phyloP scores from a whole-genome alignment of 1,140 invertebrate species.

The Sipha flava region DNA sequence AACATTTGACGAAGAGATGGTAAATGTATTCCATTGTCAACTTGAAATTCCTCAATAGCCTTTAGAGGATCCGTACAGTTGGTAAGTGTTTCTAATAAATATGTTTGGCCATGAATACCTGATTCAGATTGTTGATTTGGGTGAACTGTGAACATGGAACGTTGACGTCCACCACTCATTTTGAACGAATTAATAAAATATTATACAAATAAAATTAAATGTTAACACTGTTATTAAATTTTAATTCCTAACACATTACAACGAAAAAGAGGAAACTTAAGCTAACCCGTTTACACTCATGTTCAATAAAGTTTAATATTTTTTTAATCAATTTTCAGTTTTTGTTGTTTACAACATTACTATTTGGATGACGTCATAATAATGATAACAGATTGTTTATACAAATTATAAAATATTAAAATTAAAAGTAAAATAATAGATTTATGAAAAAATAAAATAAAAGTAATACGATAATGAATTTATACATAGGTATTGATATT shows the following conservation, averaged over 20 bases:
- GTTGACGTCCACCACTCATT: conserved; percentile 24
- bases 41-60: conserved; percentile 96
- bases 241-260: background rate
- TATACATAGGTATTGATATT: too few species aligned
- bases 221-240: background rate
- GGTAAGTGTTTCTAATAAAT: conserved; percentile 81
- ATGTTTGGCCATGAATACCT: conserved; percentile 82
- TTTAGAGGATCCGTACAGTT: conserved; percentile 92
- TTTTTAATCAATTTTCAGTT: background rate
- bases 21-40: conserved; percentile 86
- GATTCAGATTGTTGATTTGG: conserved; percentile 50
- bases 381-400: background rate
- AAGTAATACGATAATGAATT: too few species aligned
- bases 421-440: too few species aligned
- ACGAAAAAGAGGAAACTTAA: background rate
- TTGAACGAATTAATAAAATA: background rate
- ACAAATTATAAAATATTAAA: too few species aligned
- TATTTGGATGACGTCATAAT: background rate
- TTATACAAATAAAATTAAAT: background rate
- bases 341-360: background rate
- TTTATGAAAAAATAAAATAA: too few species aligned
- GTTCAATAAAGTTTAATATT: too few species aligned
- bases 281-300: too few species aligned
- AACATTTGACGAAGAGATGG: conserved; percentile 89
- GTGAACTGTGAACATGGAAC: background rate